Conservation (phyloP, 1,140 invertebrate species). For the Mizuhopecten yessoensis region DNA sequence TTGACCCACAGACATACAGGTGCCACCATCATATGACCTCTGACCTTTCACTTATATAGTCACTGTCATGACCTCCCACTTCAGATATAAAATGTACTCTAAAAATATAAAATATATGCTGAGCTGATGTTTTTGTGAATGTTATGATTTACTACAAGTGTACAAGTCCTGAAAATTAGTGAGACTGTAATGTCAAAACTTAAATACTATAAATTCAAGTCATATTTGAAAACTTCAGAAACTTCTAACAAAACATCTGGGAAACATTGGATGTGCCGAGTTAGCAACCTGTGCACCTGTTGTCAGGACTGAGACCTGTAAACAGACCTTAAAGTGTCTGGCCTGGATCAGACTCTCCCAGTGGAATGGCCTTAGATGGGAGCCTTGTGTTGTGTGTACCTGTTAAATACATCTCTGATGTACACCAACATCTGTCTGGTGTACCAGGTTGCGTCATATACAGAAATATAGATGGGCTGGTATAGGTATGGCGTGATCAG, state of each 20-base stretch:
- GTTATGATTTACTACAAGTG: too few relatives aligned
- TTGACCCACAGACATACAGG: not conserved
- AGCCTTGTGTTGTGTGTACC: not conserved
- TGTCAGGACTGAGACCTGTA: not conserved
- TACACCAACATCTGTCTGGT: not conserved
- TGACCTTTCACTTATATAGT: conserved; percentile 16
- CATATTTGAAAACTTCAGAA: not conserved
- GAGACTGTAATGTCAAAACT: too few relatives aligned
- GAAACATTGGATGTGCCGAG: not conserved
- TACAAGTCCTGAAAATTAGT: too few relatives aligned
- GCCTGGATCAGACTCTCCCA: not conserved
- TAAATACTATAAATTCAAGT: not conserved
- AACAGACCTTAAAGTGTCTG: not conserved
- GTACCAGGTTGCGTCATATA: not conserved
- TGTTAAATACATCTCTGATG: not conserved
- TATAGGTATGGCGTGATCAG: not conserved
- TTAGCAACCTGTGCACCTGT: not conserved
- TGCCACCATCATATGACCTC: not conserved
- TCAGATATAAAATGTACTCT: not conserved
- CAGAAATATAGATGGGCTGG: not conserved
- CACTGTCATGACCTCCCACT: not conserved
- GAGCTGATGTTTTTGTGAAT: not conserved
- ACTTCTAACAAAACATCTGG: not conserved
- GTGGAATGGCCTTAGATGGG: too few relatives aligned
- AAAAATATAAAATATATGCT: not conserved